Base-by-base conservation (phyloP, 2,797 vertebrate genomes). In the Eidolon dupreanum region DNA sequence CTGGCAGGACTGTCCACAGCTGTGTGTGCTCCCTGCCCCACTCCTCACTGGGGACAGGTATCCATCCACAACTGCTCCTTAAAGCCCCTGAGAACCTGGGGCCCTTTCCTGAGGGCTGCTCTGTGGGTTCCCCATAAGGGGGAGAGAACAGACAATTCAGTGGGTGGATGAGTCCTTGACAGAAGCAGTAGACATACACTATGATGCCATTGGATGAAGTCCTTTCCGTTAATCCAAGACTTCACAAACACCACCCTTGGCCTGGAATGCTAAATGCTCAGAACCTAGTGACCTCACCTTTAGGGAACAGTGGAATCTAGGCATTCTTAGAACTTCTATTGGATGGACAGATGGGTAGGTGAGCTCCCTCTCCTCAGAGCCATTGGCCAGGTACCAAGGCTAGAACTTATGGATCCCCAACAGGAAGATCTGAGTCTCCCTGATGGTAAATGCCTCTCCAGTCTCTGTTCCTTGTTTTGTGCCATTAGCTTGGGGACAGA, bases 211-310 rank as follows among this genome's bases (percentile, higher is more conserved):
- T 77, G 88, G 61, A 46, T 85, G 9, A 71, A 92, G 53, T 55
- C 22, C 65, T 26, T 51, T 63, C 24, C 4, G 43, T 57, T 79
- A 84, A 36, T 31, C 51, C 9, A 73, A 66, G 84, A 59, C 66
- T 87, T 63, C n/a, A 71, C 4, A 88, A 88, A 49, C 84, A 75
- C 51, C 24, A 8, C 24, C 53, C 33, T 28, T 46, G 31, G 90
- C 33, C 31, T 46, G 31, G 90, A 96, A 95, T 94, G 66, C 41
- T 70, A 16, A 78, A 4, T 66, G 66, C 53, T 92, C 66, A 83
- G 95, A 97, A 97, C 38, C 59, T 38, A 73, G 59, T 95, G 96
- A 97, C 90, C n/a, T 77, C 16, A 31, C 63, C 75, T 89, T 91
- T 95, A 92, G 70, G 90, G 28, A 97, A 97, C 95, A 96, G 95